These are phyloP conservation scores for Paraescarpia echinospica DNA, from an alignment of 1,140 invertebrate genomes.

Conservation along the genomic window DNA sequence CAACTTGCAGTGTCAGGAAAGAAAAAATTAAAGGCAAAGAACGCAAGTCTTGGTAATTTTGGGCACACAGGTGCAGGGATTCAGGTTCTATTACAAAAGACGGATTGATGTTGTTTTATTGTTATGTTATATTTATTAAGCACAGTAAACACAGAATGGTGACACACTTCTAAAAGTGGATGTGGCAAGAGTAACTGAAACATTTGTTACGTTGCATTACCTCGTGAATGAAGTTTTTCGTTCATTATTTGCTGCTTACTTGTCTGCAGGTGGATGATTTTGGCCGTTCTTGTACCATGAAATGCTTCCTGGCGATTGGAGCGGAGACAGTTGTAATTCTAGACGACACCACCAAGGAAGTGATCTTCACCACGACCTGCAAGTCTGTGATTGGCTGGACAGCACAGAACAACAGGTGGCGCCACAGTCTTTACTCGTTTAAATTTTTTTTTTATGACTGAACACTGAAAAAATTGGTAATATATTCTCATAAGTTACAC, in stretches of 20 bases:
- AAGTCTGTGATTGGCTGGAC: constrained; percentile 82
- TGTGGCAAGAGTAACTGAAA: too few species aligned
- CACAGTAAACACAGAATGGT: too few species aligned
- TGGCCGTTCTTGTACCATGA: constrained; percentile 63
- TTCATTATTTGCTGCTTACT: neutral
- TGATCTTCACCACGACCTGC: constrained; percentile 84
- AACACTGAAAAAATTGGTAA: neutral
- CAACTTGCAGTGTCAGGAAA: too few species aligned
- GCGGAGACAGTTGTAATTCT: constrained; percentile 84
- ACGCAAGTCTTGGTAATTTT: too few species aligned
- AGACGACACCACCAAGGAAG: constrained; percentile 74
- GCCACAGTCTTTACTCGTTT: neutral
- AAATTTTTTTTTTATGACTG: neutral
- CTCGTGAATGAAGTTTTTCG: neutral
- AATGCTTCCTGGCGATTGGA: constrained; percentile 75
- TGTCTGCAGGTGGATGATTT: constrained; percentile 52
- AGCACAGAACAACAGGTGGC: constrained; percentile 66
- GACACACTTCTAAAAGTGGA: too few species aligned
- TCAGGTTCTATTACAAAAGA: too few species aligned
- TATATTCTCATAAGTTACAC: neutral
- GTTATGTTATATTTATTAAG: too few species aligned
- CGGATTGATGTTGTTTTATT: too few species aligned
- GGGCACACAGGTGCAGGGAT: too few species aligned
- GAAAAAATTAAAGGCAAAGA: too few species aligned
- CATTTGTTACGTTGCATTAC: neutral